These are phyloP conservation scores for Drosophila mimetica DNA, from an alignment of 2,888 invertebrate species.

Conservation along the genomic window DNA sequence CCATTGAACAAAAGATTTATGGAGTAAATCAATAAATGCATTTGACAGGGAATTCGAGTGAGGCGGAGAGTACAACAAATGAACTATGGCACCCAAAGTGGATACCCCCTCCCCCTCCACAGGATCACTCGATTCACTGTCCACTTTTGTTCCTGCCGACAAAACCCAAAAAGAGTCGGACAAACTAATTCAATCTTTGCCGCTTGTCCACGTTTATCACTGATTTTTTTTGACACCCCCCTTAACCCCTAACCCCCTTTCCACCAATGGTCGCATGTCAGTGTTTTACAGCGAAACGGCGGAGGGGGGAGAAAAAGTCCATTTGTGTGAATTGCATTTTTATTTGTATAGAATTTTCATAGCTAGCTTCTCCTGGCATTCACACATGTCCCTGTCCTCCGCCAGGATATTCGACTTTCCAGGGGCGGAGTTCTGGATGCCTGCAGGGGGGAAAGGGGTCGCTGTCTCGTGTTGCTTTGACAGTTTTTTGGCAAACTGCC, in stretches of 20 bases:
- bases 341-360: slow-evolving; percentile 80
- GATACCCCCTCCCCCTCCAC: slow-evolving; percentile 2
- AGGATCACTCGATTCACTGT: slow-evolving; percentile 16
- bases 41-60: slow-evolving; percentile 53
- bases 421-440: slow-evolving; percentile 7
- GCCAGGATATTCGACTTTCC: slow-evolving; percentile 39
- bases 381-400: slow-evolving; percentile 58
- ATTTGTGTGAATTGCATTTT: slow-evolving; percentile 78
- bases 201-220: slow-evolving; percentile 71
- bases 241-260: slow-evolving; percentile 2
- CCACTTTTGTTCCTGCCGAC: slow-evolving; percentile 14
- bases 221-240: slow-evolving; percentile 30
- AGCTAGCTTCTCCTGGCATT: slow-evolving; percentile 57
- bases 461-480: slow-evolving; percentile 74
- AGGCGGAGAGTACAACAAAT: slow-evolving; percentile 42
- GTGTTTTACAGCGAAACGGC: slow-evolving; percentile 47
- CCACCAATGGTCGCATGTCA: slow-evolving; percentile 17
- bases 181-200: slow-evolving; percentile 77
- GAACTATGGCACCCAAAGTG: slow-evolving; percentile 23
- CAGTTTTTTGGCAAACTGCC: slow-evolving; percentile 76
- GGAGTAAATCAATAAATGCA: slow-evolving; percentile 63
- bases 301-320: slow-evolving; percentile 49
- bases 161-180: slow-evolving; percentile 43
- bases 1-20: slow-evolving; percentile 68
- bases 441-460: slow-evolving; percentile 19